Base-by-base conservation (phyloP, 2,888 invertebrate species). In the Caenorhabditis wallacei region DNA sequence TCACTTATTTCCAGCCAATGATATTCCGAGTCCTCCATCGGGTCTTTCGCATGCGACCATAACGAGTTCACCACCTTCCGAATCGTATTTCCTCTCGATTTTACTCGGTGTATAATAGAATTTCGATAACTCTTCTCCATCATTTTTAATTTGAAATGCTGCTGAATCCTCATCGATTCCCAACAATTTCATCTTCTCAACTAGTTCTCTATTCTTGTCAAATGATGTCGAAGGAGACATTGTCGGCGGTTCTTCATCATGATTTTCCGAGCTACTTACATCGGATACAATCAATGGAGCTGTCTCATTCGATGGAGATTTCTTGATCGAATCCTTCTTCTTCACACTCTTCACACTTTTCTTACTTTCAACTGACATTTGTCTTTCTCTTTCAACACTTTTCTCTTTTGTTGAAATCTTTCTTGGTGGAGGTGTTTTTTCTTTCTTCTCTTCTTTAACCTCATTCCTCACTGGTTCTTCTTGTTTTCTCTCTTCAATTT, bases 21-120 rank as follows among this genome's bases (percentile, higher is more conserved):
- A 96, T 84, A 99, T 94, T 2, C 99, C 98, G 71, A 98, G 94
- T 0, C 95, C 95, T 79, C 94, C 94, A 30, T 94, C 94, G 37
- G 95, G 95, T 91, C 95, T 95, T 66, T 87, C 87, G 89, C 97
- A 93, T 86, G 95, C 95, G 59, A 97, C 95, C 92, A 95, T 94
- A 64, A 95, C 93, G 18, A 93, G 90, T 69, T 93, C 92, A 10
- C 94, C 94, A 43, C 92, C 95, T 92, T 97, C 94, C 81, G 95
- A 94, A 8, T 95, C 95, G 94, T 98, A 98, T 93, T 96, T 96
- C 94, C 96, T 96, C 92, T 95, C 95, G 89, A 98, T 95, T 94
- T 97, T 97, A 92, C 95, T 97, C 97, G 63, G 26, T 10, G 85
- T 87, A 57, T 85, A 85, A 43, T 63, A 69, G 66, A 84, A 87